Conservation (phyloP, 2,113 vertebrate species). For the Calypte anna region DNA sequence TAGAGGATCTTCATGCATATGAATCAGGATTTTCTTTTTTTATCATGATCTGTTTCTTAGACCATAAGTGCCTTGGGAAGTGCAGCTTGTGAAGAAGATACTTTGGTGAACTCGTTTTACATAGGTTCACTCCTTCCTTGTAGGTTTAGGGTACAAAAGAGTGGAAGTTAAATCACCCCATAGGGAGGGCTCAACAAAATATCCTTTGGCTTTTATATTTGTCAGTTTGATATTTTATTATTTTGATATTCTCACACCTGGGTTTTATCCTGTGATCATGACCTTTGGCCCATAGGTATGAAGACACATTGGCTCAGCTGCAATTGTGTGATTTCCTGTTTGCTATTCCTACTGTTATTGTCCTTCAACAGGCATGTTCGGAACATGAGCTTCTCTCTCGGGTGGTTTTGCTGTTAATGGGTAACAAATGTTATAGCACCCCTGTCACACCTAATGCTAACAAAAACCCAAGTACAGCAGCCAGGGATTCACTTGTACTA, state of each 20-base stretch:
- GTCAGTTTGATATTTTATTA: background rate
- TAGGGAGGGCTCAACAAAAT: background rate
- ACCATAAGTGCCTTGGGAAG: background rate
- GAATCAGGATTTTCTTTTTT: background rate
- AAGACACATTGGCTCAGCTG: background rate
- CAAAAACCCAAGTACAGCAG: background rate
- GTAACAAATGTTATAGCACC: background rate
- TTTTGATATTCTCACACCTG: background rate
- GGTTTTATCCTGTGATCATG: background rate
- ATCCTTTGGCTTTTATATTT: background rate
- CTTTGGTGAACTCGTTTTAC: background rate
- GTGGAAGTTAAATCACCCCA: background rate
- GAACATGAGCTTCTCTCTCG: accelerated
- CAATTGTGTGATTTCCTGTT: background rate
- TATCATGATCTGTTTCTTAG: background rate
- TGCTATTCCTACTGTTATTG: background rate
- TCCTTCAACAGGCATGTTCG: background rate
- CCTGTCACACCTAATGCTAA: background rate
- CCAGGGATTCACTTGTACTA: accelerated
- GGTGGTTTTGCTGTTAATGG: background rate
- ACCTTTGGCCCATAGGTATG: background rate
- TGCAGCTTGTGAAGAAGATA: background rate
- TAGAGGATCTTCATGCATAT: background rate
- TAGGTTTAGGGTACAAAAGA: background rate
- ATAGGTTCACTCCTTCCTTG: background rate